Evolutionary conservation across 2,888 invertebrate species (phyloP).

Genomic region (Amitus sp.): DNA sequence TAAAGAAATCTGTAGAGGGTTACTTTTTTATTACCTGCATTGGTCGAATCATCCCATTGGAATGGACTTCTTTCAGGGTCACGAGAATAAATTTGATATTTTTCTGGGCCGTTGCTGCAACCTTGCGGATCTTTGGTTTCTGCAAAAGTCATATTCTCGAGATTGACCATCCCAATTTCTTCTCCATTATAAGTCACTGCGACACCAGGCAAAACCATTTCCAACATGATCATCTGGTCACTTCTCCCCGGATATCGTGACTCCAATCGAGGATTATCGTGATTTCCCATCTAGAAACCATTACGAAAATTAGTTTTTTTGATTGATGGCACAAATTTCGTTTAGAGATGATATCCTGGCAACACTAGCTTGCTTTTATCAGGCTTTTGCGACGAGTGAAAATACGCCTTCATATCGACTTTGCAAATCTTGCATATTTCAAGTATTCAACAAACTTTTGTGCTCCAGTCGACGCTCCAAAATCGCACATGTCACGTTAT

Average conservation of each 20-base stretch:
- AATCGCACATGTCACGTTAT: no score
- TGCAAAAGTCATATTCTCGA: constrained; percentile 67
- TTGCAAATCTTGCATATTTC: no score
- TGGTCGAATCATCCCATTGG: constrained; percentile 76
- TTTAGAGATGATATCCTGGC: no score
- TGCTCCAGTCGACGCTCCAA: no score
- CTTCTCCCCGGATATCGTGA: constrained; percentile 75
- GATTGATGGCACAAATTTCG: neutral
- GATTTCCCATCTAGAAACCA: constrained; percentile 76
- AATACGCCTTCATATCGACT: no score
- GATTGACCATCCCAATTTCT: constrained; percentile 78
- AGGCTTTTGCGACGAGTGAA: no score
- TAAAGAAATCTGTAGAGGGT: neutral
- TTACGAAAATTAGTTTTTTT: neutral
- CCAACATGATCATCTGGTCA: constrained; percentile 87
- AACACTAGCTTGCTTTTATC: no score
- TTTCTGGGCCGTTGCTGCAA: constrained; percentile 69
- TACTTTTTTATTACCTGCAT: constrained; percentile 68
- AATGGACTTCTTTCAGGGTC: constrained; percentile 85
- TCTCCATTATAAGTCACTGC: constrained; percentile 89
- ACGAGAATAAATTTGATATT: constrained; percentile 71
- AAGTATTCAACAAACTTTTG: no score
- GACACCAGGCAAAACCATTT: constrained; percentile 84
- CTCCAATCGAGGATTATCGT: constrained; percentile 78
- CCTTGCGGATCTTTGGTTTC: constrained; percentile 71